phyloP scores from a whole-genome alignment of 2,113 vertebrate species.

The Epinephelus cyanopodus region DNA sequence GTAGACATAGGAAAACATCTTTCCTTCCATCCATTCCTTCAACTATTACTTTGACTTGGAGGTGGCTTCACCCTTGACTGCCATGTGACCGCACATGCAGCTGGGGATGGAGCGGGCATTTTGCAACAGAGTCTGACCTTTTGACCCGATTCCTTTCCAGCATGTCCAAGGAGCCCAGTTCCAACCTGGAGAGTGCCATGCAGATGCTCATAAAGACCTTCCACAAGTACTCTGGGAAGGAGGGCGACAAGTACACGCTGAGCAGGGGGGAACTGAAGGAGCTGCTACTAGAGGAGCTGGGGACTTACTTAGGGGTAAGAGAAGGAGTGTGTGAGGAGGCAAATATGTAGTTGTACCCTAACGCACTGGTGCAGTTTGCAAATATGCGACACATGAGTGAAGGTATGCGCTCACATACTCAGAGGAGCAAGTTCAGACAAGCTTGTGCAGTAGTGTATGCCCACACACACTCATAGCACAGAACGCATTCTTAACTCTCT shows the following conservation, averaged over 20 bases:
- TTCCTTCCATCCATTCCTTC: slow-evolving; percentile 38
- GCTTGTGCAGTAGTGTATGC: slow-evolving; percentile 50
- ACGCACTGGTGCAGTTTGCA: slow-evolving; percentile 34
- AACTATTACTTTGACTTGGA: slow-evolving; percentile 58
- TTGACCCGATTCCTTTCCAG: slow-evolving; percentile 60
- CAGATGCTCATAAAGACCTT: slow-evolving; percentile 90
- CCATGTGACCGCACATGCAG: slow-evolving; percentile 81
- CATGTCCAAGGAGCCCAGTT: slow-evolving; percentile 87
- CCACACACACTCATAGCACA: slow-evolving; percentile 12
- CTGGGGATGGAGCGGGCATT: slow-evolving; percentile 76
- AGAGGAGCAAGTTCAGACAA: slow-evolving; percentile 51
- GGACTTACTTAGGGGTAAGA: slow-evolving; percentile 84
- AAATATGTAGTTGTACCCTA: slow-evolving; percentile 28
- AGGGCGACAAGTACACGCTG: slow-evolving; percentile 90
- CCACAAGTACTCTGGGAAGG: slow-evolving; percentile 90
- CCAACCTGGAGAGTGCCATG: slow-evolving; percentile 88
- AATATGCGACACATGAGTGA: slow-evolving; percentile 40
- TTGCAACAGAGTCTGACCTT: slow-evolving; percentile 60
- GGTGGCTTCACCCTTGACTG: slow-evolving; percentile 75
- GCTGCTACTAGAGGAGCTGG: slow-evolving; percentile 87
- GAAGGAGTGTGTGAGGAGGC: slow-evolving; percentile 7
- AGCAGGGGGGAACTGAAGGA: slow-evolving; percentile 89
- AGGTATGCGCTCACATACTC: slow-evolving; percentile 53
- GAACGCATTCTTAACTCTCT: slow-evolving; percentile 42
- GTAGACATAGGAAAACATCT: slow-evolving; percentile 29